phyloP scores from a whole-genome alignment of 2,797 vertebrate genomes.

The Neopelma chrysocephalum region DNA sequence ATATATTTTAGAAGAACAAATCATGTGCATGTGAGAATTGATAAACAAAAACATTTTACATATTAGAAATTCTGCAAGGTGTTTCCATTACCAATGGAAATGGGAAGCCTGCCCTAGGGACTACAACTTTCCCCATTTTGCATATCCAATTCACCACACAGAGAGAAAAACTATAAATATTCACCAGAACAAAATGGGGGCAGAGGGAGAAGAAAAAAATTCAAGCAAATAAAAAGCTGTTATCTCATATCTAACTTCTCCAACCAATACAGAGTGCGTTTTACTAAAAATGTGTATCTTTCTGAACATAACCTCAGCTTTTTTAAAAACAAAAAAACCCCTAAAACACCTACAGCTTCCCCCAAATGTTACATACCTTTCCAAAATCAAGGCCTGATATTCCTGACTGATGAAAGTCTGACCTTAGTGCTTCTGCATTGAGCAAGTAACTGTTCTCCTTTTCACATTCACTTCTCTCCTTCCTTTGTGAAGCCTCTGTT shows the following conservation, averaged over 20 bases:
- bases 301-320: not conserved
- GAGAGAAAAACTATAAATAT: not conserved
- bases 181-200: not conserved
- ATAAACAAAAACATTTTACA: not conserved
- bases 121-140: not conserved
- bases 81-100: not conserved
- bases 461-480: constrained; percentile 24
- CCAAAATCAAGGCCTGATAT: constrained; percentile 67
- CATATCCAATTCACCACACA: not conserved
- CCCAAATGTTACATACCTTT: constrained; percentile 71
- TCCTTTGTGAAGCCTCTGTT: constrained; percentile 36
- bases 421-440: constrained; percentile 83
- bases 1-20: not conserved
- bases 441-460: constrained; percentile 77
- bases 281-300: not conserved
- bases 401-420: constrained; percentile 79
- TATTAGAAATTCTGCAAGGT: not conserved
- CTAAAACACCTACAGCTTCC: not conserved
- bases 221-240: not conserved
- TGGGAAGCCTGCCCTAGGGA: not conserved
- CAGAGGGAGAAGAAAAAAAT: not conserved
- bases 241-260: not conserved
- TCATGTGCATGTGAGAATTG: not conserved
- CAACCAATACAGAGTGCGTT: not conserved
- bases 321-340: not conserved